Percentiles rank a stretch among this genome's conserved stretches.
Evolutionary conservation across 2,113 vertebrate species (phyloP).

Genomic region (Microcebus jonahi): DNA sequence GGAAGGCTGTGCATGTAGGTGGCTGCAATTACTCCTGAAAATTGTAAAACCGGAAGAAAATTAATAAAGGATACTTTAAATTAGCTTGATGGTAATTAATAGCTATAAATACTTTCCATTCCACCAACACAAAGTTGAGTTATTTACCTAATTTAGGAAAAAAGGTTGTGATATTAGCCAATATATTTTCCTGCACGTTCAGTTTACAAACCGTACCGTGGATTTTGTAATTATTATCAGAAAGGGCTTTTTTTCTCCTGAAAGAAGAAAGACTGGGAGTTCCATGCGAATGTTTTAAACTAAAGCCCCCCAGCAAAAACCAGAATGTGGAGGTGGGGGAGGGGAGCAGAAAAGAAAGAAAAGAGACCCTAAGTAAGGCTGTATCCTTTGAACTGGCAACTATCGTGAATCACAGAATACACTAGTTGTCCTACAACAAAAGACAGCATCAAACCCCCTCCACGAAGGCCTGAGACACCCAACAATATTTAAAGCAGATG

Average conservation of each 20-base stretch:
- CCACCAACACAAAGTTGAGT: slow-evolving; percentile 65
- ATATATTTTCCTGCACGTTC: slow-evolving; percentile 76
- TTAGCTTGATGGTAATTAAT: slow-evolving; percentile 82
- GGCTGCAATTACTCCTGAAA: slow-evolving; percentile 69
- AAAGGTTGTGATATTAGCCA: slow-evolving; percentile 53
- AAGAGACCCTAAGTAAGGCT: slow-evolving; percentile 71
- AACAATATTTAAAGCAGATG: slow-evolving; percentile 79
- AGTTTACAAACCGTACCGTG: slow-evolving; percentile 70
- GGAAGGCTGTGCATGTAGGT: slow-evolving; percentile 55
- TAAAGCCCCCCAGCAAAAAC: slow-evolving; percentile 75
- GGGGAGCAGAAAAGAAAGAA: slow-evolving; percentile 25
- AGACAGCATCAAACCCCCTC: slow-evolving; percentile 50
- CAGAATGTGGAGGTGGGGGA: slow-evolving; percentile 40
- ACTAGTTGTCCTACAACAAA: slow-evolving; percentile 75
- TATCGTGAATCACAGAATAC: slow-evolving; percentile 71
- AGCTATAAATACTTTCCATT: slow-evolving; percentile 79
- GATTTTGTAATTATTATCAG: slow-evolving; percentile 79
- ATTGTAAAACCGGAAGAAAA: slow-evolving; percentile 70
- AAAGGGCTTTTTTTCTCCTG: slow-evolving; percentile 72
- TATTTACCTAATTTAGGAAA: slow-evolving; percentile 76
- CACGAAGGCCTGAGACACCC: slow-evolving; percentile 74
- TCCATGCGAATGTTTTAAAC: slow-evolving; percentile 71
- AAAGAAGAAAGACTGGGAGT: slow-evolving; percentile 54
- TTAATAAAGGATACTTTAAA: slow-evolving; percentile 82
- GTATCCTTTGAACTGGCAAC: slow-evolving; percentile 81